Evolutionary conservation across 2,113 vertebrate species (phyloP).

Genomic region (Aplodontia rufa): DNA sequence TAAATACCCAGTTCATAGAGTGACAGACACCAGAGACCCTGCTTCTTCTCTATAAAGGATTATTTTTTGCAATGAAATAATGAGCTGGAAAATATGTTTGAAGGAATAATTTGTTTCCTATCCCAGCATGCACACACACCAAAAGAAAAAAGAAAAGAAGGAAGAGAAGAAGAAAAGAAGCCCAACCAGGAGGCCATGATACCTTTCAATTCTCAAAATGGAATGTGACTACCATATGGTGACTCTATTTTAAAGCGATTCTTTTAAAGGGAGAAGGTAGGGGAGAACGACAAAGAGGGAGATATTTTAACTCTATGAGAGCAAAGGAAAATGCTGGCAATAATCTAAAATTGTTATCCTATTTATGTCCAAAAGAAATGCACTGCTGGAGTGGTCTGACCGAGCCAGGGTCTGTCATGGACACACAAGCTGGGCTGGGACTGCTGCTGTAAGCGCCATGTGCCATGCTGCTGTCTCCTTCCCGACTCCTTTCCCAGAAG

Average conservation of each 20-base stretch:
- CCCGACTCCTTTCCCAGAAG: not conserved
- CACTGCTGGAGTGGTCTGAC: not conserved
- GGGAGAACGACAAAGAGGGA: not conserved
- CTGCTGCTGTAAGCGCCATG: not conserved
- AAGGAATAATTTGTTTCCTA: slow-evolving; percentile 2
- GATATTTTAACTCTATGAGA: not conserved
- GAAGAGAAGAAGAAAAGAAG: too few relatives aligned
- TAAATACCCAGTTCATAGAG: not conserved
- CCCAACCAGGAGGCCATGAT: not conserved
- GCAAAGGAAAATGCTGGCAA: not conserved
- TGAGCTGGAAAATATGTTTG: slow-evolving; percentile 35
- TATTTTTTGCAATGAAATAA: not conserved
- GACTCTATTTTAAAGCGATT: slow-evolving; percentile 6
- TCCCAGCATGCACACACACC: not conserved
- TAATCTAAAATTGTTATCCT: not conserved
- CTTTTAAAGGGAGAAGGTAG: not conserved
- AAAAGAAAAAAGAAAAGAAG: not conserved
- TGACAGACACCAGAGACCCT: not conserved
- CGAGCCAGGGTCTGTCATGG: rapidly evolving
- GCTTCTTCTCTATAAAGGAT: not conserved
- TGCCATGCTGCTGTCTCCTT: not conserved
- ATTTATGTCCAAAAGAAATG: not conserved
- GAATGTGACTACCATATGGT: not conserved
- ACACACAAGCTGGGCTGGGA: not conserved
- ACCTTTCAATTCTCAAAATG: slow-evolving; percentile 29